Base-by-base conservation (phyloP, 2,797 vertebrate species). In the Perodicticus potto region DNA sequence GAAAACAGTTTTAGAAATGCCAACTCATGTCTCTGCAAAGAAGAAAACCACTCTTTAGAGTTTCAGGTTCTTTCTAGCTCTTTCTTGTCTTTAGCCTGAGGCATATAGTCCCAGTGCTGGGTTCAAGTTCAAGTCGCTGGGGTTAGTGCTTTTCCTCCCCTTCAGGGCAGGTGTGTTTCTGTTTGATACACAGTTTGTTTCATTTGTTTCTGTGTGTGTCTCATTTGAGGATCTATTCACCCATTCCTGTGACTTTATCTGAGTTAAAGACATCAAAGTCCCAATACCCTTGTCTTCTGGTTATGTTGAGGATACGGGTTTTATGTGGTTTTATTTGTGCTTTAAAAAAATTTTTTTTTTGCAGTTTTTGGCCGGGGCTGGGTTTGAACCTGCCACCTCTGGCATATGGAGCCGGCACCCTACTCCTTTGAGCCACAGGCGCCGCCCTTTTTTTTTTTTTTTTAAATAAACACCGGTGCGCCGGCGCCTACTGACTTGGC, bases 401-500 rank as follows among this genome's bases (percentile, higher is more conserved):
- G 40, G 40, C 40, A 40, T 40, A 40, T 40, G 40, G 40, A 5
- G 40, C 40, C 40, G 40, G 40, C 40, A 40, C 40, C 40, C 40
- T 40, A 40, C 40, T 40, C 40, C 40, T 40, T 40, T 40, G 40
- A 40, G 40, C 40, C 40, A 40, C 40, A 40, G 40, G 40, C 5
- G 40, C 40, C 40, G 40, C 40, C 40, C 40, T 5, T 5, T 5
- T 40, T 40, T 40, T 40, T 40, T 40, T 40, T 40, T 40, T 40
- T 40, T 40, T 40, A 40, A 40, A 40, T 40, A 40, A 40, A 99
- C 0, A 99, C 99, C 0, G 99, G 99, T 0, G 99, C 99, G 19
- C 99, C 99, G 7, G 99, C 99, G 0, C 99, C 99, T 0, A 99
- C 99, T 2, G 99, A 97, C 97, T 99, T 99, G 0, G 99, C 99